These are phyloP conservation scores for Mus spicilegus DNA, from an alignment of 2,113 vertebrate species.

Conservation along the genomic window DNA sequence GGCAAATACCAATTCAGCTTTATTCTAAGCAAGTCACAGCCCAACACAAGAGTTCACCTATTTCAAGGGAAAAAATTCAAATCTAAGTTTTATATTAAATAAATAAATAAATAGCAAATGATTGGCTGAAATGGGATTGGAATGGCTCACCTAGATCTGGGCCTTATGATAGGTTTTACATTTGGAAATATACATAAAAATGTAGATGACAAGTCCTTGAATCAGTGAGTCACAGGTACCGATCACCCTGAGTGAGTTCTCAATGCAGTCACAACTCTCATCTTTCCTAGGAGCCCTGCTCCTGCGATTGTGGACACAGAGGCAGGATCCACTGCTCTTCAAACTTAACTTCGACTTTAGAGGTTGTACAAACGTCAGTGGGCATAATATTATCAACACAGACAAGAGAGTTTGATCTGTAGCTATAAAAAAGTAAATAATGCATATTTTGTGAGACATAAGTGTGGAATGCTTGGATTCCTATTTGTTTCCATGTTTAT, in stretches of 20 bases:
- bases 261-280: not conserved
- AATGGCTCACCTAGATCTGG: not conserved
- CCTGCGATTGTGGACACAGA: not conserved
- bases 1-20: not conserved
- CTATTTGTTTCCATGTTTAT: not conserved
- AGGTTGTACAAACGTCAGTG: not conserved
- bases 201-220: not conserved
- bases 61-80: conserved; percentile 16
- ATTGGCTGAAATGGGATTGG: conserved; percentile 5
- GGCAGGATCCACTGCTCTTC: not conserved
- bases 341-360: not conserved
- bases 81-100: not conserved
- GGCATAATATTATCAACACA: not conserved
- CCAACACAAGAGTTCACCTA: conserved; percentile 18
- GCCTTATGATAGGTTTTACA: not conserved
- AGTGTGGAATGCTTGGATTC: not conserved
- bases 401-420: not conserved
- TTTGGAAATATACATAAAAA: not conserved
- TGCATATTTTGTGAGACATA: not conserved
- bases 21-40: conserved; percentile 32
- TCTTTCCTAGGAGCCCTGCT: not conserved
- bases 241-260: not conserved
- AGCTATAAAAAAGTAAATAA: conserved; percentile 15
- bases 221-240: not conserved
- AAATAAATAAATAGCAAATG: conserved; percentile 3